Conservation (phyloP, 2,113 vertebrate genomes). For the Columbina picui region DNA sequence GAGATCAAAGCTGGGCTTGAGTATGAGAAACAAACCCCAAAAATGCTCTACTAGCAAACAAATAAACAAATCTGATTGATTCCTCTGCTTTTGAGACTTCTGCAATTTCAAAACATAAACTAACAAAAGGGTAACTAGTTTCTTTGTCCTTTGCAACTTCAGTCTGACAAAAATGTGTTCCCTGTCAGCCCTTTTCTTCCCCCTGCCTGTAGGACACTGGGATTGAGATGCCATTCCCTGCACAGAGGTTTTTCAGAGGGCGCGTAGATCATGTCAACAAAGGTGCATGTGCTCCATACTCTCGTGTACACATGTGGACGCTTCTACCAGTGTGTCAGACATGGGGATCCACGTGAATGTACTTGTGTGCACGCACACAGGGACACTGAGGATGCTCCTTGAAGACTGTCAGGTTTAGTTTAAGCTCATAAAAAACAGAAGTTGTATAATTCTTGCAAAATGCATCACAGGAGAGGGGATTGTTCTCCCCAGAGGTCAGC, state of each 20-base stretch:
- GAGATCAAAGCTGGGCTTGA: conserved; percentile 40
- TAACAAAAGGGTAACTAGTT: conserved; percentile 48
- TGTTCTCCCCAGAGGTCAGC: neutral
- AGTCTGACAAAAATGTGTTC: neutral
- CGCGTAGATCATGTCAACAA: neutral
- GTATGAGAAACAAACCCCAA: conserved; percentile 22
- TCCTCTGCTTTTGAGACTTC: conserved; percentile 45
- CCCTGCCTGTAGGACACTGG: neutral
- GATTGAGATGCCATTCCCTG: neutral
- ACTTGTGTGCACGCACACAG: rapidly evolving
- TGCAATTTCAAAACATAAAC: conserved; percentile 45
- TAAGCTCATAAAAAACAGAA: neutral
- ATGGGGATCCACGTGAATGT: neutral
- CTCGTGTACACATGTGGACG: rapidly evolving
- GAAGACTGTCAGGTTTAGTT: neutral
- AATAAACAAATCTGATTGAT: conserved; percentile 48
- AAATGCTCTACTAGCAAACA: conserved; percentile 52
- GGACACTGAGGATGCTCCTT: neutral
- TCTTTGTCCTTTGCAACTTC: neutral
- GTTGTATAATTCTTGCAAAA: neutral
- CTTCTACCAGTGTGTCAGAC: neutral
- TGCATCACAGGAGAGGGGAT: neutral
- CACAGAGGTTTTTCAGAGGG: neutral
- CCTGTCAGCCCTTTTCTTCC: neutral
- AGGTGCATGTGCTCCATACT: neutral